These are phyloP conservation scores for Atlantisia rogersi DNA, from an alignment of 2,113 vertebrate species.

Conservation along the genomic window DNA sequence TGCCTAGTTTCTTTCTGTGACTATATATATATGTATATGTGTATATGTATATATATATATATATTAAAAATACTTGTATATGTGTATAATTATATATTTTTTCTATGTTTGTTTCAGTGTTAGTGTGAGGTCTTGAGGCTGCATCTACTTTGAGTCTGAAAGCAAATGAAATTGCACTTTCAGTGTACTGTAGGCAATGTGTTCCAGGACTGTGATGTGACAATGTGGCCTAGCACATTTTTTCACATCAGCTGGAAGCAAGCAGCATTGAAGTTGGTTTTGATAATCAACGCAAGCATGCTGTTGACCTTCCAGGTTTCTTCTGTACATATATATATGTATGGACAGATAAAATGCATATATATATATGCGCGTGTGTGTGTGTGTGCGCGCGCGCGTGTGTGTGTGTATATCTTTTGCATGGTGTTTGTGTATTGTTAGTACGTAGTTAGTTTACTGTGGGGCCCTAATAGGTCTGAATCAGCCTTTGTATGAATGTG, in stretches of 20 bases:
- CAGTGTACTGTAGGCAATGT: conserved; percentile 73
- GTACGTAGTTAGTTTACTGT: conserved; percentile 76
- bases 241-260: conserved; percentile 89
- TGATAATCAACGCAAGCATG: conserved; percentile 81
- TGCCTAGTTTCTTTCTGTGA: conserved; percentile 72
- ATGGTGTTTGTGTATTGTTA: conserved; percentile 86
- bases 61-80: not conserved
- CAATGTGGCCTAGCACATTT: conserved; percentile 82
- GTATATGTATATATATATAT: not conserved
- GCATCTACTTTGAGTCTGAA: conserved; percentile 78
- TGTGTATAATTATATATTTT: conserved; percentile 38
- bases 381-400: not conserved
- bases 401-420: conserved; percentile 78
- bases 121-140: conserved; percentile 79
- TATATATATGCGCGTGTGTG: conserved; percentile 51
- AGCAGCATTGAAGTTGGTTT: conserved; percentile 81
- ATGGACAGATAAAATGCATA: conserved; percentile 66
- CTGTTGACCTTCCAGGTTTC: conserved; percentile 81
- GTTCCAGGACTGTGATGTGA: conserved; percentile 84
- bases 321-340: conserved; percentile 77
- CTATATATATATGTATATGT: not conserved
- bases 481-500: conserved; percentile 75
- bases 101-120: conserved; percentile 74
- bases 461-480: conserved; percentile 73
- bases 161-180: conserved; percentile 72